Base-by-base conservation (phyloP, 2,113 vertebrate species). In the Cairina moschata region DNA sequence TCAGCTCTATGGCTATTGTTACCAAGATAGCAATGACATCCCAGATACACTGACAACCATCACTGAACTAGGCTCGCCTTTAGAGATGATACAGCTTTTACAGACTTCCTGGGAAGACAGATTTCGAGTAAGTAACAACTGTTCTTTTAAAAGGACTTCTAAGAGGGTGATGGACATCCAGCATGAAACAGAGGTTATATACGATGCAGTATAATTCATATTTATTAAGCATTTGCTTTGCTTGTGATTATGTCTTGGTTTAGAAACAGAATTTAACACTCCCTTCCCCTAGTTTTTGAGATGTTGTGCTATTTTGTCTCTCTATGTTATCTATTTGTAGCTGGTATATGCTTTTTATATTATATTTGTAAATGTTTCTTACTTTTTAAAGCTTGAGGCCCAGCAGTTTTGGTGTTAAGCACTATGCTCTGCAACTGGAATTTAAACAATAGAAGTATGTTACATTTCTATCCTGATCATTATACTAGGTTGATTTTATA, bases 71-170 rank as follows among this genome's bases (percentile, higher is more conserved):
- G 99, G 99, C 17, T 98, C 98, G 7, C 99, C 99, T 17, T 97
- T 99, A 83, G 99, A 99, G 96, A 99, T 99, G 99, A 99, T 99
- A 95, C 98, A 99, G 96, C 98, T 99, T 86, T 97, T 99, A 72
- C 99, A 99, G 96, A 98, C 98, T 12, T 98, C 99, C 78, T 99
- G 99, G 99, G 99, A 99, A 96, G 98, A 99, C 72, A 98, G 99
- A 73, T 99, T 99, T 96, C 97, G 98, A 86, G 99, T 99, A 96
- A 98, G 99, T 97, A 90, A 36, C 54, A 52, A 21, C 55, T 79
- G 67, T 54, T 48, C 46, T 48, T 95, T 67, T 20, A 31, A 69
- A 89, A 63, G 34, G 40, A 62, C 31, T n/a, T 90, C 9, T 34
- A 74, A 72, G 72, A 36, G 75, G 74, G n/a, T 0, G 2, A 50